Evolutionary conservation across 2,797 vertebrate species (phyloP).

Genomic region (Varecia variegata): DNA sequence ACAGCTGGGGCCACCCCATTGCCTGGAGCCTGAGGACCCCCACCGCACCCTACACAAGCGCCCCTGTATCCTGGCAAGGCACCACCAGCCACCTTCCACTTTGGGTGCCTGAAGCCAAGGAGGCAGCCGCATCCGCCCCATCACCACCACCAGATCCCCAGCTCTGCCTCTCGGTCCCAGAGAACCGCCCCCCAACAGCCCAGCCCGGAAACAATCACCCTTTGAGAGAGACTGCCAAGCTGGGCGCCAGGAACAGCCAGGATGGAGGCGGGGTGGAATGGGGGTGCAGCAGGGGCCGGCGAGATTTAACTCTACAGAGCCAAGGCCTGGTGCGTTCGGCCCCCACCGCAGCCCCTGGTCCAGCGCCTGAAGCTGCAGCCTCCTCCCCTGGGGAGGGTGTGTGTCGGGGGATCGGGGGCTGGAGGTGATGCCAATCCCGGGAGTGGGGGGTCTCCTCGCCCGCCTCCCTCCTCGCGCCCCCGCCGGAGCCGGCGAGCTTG

Average conservation of each 20-base stretch:
- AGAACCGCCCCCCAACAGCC: conserved; percentile 38
- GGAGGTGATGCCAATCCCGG: conserved; percentile 69
- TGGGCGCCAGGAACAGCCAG: conserved; percentile 34
- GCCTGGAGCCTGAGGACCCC: not conserved
- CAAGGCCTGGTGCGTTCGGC: not conserved
- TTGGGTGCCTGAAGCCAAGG: not conserved
- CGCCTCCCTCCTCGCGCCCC: conserved; percentile 80
- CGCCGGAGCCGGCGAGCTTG: conserved; percentile 89
- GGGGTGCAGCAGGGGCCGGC: not conserved
- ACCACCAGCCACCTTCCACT: not conserved
- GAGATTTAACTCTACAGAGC: not conserved
- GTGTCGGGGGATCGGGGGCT: not conserved
- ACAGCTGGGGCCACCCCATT: not conserved
- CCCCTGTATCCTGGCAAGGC: not conserved
- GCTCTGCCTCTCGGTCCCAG: not conserved
- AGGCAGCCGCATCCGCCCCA: not conserved
- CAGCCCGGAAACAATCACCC: conserved; percentile 72
- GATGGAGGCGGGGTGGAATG: not conserved
- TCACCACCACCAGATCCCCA: not conserved
- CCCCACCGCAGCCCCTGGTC: not conserved
- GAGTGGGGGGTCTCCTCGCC: conserved; percentile 34
- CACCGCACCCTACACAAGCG: not conserved
- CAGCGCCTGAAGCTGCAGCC: not conserved
- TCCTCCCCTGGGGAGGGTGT: not conserved
- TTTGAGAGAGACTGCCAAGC: conserved; percentile 69